Percentiles rank a stretch among this genome's conserved stretches.
These are phyloP conservation scores for Sinelater perroti DNA, from an alignment of 2,888 invertebrate genomes.

Conservation along the genomic window DNA sequence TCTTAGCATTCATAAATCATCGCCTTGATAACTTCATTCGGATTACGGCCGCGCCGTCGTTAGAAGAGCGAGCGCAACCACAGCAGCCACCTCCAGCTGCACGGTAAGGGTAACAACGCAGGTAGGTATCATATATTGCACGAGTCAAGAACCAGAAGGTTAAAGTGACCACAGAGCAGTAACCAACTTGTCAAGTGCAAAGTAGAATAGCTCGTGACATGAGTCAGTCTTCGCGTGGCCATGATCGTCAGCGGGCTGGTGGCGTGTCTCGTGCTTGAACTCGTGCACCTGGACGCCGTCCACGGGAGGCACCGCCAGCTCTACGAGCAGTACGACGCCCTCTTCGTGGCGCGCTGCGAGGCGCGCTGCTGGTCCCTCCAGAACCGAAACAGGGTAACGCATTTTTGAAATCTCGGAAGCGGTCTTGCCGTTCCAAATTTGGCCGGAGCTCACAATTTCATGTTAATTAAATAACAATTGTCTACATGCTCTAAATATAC, in stretches of 20 bases:
- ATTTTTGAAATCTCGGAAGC: neutral
- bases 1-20: too few species aligned
- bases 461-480: too few species aligned
- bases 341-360: slow-evolving; percentile 70
- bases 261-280: slow-evolving; percentile 40
- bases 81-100: neutral
- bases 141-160: slow-evolving; percentile 30
- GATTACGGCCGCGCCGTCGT: too few species aligned
- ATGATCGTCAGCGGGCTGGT: slow-evolving; percentile 40
- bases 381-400: slow-evolving; percentile 44
- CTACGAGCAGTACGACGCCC: slow-evolving; percentile 62
- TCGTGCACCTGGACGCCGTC: slow-evolving; percentile 52
- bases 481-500: too few species aligned
- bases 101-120: slow-evolving; percentile 22
- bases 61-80: too few species aligned
- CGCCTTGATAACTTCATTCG: too few species aligned
- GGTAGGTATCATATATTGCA: slow-evolving; percentile 11
- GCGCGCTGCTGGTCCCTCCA: slow-evolving; percentile 63
- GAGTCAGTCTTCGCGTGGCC: slow-evolving; percentile 46
- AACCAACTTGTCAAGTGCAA: slow-evolving; percentile 46
- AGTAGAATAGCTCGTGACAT: slow-evolving; percentile 47
- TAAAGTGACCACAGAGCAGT: slow-evolving; percentile 43
- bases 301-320: slow-evolving; percentile 60
- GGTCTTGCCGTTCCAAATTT: neutral
- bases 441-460: too few species aligned